Base-by-base conservation (phyloP, 2,888 invertebrate genomes). In the Cyaniris semiargus region DNA sequence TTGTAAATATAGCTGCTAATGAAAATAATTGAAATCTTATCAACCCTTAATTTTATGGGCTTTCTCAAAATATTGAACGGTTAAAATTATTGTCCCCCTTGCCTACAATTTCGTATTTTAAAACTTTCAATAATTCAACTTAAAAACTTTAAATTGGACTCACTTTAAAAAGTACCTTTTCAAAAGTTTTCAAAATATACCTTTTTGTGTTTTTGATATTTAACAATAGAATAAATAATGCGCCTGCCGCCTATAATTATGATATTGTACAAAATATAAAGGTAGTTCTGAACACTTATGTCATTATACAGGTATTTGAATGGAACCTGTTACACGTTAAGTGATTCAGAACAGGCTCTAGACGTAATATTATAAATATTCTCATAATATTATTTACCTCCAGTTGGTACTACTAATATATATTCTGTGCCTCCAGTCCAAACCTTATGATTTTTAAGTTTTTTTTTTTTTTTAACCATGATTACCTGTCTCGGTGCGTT, bases 221-320 rank as follows among this genome's bases (percentile, higher is more conserved):
- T 13, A 23, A 66, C 15, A 66, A 66, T 27, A 31, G 23, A 66
- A 66, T 66, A 66, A 66, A 66, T 2, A 31, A 27, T 31, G 27
- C 18, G 15, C 27, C 66, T 27, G 2, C 27, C 2, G 27, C 27
- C 27, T 27, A 27, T 27, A n/a, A 21, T 58, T 21, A 58, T 21
- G 15, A 66, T 66, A 66, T 15, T 66, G 27, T 31, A 31, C 18
- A 66, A 15, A 15, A 66, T 66, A 66, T 15, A 66, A 31, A 66
- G 60, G 23, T 23, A 60, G 27, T 27, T 31, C 27, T 53, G 13
- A 72, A 74, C 74, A 53, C 48, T 72, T 71, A 71, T 53, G 74
- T 53, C 48, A 74, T 48, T 74, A 53, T 74, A 74, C 74, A 74
- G 23, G 48, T 27, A 74, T 48, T 74, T 74, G 53, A 74, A 74